Evolutionary conservation across 30 jellyfish, hydroid and myxozoan species (phyloP).

Genomic region (Aurelia aurita complex sp. Pacific): DNA sequence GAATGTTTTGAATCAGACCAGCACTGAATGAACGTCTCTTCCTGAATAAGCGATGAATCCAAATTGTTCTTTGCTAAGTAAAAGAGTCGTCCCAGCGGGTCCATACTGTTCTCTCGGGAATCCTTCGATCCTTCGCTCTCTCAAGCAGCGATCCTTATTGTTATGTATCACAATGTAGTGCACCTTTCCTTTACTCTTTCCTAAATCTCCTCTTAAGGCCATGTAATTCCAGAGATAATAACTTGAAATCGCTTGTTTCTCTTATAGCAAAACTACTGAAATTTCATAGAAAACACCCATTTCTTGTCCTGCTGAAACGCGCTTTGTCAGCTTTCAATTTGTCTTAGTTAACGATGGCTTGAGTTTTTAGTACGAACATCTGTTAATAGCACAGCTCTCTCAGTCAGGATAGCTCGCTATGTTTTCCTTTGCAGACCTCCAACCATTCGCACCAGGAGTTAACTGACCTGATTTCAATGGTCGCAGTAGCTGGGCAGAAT

Average conservation of each 20-base stretch:
- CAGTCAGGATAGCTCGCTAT: slow-evolving; percentile 12
- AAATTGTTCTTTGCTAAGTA: slow-evolving; percentile 12
- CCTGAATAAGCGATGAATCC: slow-evolving; percentile 33
- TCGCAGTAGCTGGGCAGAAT: not conserved
- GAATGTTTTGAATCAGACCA: slow-evolving; percentile 34
- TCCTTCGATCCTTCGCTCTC: slow-evolving; percentile 35
- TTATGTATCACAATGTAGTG: slow-evolving; percentile 30
- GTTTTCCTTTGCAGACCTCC: slow-evolving; percentile 39
- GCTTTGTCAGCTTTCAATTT: no score
- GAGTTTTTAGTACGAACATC: not conserved
- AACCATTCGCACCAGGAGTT: slow-evolving; percentile 27
- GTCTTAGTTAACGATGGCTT: no score
- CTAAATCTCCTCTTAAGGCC: slow-evolving; percentile 22
- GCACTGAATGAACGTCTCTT: slow-evolving; percentile 20
- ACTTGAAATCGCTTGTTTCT: not conserved
- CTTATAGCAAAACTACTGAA: not conserved
- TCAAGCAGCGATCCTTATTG: slow-evolving; percentile 64
- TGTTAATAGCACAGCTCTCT: not conserved
- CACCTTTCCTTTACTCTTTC: slow-evolving; percentile 20
- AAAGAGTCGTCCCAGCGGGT: slow-evolving; percentile 56
- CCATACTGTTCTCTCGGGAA: slow-evolving; percentile 45
- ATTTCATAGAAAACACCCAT: not conserved
- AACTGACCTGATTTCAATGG: slow-evolving; percentile 8
- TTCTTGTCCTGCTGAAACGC: no score
- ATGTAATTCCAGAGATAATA: slow-evolving; percentile 34